Percentiles rank a stretch among this genome's conserved stretches.
Evolutionary conservation across 2,797 vertebrate genomes (phyloP).

Genomic region (Sebastes flavidus): DNA sequence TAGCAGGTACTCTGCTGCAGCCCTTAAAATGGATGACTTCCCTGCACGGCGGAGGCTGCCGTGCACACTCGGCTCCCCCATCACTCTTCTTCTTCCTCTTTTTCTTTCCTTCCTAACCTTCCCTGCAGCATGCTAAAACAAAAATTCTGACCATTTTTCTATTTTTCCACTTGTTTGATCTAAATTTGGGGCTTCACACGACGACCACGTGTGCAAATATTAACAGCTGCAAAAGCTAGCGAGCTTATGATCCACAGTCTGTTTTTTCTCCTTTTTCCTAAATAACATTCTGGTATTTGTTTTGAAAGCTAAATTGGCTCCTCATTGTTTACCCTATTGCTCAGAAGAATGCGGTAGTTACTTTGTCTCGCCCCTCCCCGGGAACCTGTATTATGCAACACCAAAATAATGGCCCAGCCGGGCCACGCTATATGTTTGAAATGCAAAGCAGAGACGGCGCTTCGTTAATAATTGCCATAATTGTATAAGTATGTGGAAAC

Average conservation of each 20-base stretch:
- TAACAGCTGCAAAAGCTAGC: background rate
- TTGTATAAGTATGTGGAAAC: slow-evolving; percentile 79
- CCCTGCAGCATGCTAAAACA: slow-evolving; percentile 8
- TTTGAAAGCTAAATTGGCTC: slow-evolving; percentile 36
- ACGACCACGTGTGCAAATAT: background rate
- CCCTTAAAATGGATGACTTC: slow-evolving; percentile 57
- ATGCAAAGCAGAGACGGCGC: slow-evolving; percentile 44
- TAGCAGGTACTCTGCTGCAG: slow-evolving; percentile 52
- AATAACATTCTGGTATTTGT: slow-evolving; percentile 24
- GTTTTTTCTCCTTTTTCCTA: background rate
- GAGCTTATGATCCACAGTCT: background rate
- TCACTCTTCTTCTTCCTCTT: background rate
- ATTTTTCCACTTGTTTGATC: background rate
- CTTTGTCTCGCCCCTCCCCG: background rate
- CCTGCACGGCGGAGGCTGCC: slow-evolving; percentile 30
- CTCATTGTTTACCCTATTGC: slow-evolving; percentile 21
- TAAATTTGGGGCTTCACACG: background rate
- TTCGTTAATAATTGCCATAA: slow-evolving; percentile 72
- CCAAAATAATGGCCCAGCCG: slow-evolving; percentile 5
- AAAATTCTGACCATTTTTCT: background rate
- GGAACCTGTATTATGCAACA: slow-evolving; percentile 30
- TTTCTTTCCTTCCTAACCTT: background rate
- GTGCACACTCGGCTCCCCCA: background rate
- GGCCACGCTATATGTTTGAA: slow-evolving; percentile 36
- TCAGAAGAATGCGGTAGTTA: background rate